Base-by-base conservation (phyloP, 2,888 invertebrate species). In the Phytoseiulus persimilis region DNA sequence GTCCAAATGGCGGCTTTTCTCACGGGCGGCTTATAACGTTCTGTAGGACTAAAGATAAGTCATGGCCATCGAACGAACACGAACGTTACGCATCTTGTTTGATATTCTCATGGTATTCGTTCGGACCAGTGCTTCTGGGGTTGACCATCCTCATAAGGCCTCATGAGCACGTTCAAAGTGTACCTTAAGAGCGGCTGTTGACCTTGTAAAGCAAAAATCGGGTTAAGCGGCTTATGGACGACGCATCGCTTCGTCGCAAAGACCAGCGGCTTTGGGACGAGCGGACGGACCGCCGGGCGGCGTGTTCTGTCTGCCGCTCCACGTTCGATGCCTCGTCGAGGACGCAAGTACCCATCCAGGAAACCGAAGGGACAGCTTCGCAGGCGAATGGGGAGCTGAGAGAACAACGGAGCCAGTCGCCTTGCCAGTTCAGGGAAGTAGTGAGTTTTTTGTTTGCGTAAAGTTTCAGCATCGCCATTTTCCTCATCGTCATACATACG, bases 201-300 rank as follows among this genome's bases (percentile, higher is more conserved):
- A 65, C 65, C 65, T 65, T 65, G 65, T 65, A 2, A 14, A 65
- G 65, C 65, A 65, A 65, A 65, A 65, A 65, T 65, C 65, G 65
- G 65, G 65, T 65, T 65, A 65, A 65, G 65, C 65, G 65, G 65
- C 65, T 65, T 65, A 65, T 65, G 65, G 65, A 65, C 65, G 65
- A 23, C 65, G 65, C 65, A 65, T 65, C 65, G 65, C 65, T 28
- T 65, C 28, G 65, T 65, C 65, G 65, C 65, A 28, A 65, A 28
- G 65, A 65, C 65, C 65, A 28, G 65, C 65, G 18, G 11, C 18
- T 65, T 65, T 18, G 18, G 65, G 28, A 23, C 18, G 28, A 65
- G 65, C 65, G 65, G 28, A 18, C 65, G 65, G 18, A 23, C 46
- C 46, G 46, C 46, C 46, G 65, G 65, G 18, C 18, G 65, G 65